Evolutionary conservation across 2,888 invertebrate genomes (phyloP).

Genomic region (Empis livida): DNA sequence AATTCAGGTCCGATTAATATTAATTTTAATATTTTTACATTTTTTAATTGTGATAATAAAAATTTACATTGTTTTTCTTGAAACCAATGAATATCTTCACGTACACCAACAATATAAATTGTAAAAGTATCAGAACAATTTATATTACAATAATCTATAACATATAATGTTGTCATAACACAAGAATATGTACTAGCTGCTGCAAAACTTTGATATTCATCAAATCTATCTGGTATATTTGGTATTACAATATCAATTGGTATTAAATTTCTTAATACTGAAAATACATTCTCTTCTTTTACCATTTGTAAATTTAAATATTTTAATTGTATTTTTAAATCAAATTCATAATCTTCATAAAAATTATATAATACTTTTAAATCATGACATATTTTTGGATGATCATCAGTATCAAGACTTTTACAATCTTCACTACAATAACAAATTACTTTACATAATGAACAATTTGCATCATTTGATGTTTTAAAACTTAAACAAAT

Average conservation of each 20-base stretch:
- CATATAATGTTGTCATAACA: conserved; percentile 21
- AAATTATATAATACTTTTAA: conserved; percentile 21
- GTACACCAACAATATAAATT: conserved; percentile 21
- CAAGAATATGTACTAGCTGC: conserved; percentile 23
- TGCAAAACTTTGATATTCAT: conserved; percentile 19
- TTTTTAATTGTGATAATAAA: conserved; percentile 21
- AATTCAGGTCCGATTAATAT: conserved; percentile 22
- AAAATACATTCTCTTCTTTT: conserved; percentile 14
- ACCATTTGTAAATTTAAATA: conserved; percentile 7
- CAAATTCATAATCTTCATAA: conserved; percentile 13
- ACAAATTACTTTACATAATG: conserved; percentile 11
- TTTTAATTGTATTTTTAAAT: not conserved
- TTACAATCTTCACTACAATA: conserved; percentile 23
- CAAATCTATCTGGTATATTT: conserved; percentile 13
- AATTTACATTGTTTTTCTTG: conserved; percentile 19
- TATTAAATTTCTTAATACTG: conserved; percentile 15
- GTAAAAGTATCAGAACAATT: conserved; percentile 9
- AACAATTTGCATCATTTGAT: not conserved
- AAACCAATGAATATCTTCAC: conserved; percentile 19
- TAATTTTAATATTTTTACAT: conserved; percentile 16
- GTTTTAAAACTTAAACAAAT: conserved; percentile 19
- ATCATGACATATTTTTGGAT: conserved; percentile 17
- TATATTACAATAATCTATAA: conserved; percentile 13
- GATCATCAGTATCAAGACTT: conserved; percentile 12
- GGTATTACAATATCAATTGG: conserved; percentile 8